Conservation (phyloP, 2,797 vertebrate species). For the Gallinago stenura region DNA sequence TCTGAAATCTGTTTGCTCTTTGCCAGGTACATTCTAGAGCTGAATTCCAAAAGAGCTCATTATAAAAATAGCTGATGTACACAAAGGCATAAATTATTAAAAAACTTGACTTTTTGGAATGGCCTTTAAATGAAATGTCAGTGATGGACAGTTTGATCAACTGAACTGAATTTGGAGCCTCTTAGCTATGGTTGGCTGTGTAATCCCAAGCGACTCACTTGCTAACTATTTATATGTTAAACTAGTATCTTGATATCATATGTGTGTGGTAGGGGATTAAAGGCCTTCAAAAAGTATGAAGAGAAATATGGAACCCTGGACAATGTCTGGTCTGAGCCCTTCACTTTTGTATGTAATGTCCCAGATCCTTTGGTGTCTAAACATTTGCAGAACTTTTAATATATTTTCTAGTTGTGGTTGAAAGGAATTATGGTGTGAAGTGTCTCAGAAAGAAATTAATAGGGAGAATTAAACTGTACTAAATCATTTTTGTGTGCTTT, state of each 20-base stretch:
- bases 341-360: background rate
- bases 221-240: background rate
- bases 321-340: conserved; percentile 80
- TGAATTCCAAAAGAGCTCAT: background rate
- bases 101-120: background rate
- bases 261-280: background rate
- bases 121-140: background rate
- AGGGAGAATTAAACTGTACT: background rate
- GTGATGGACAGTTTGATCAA: background rate
- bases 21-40: background rate
- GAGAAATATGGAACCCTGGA: conserved; percentile 85
- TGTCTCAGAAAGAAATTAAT: background rate
- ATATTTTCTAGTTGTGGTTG: background rate
- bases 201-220: background rate
- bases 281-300: conserved; percentile 72
- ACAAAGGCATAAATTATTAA: background rate
- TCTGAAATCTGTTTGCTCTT: background rate
- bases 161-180: background rate
- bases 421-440: background rate
- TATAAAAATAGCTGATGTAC: background rate
- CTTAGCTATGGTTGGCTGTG: background rate
- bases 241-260: background rate
- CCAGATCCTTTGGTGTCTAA: background rate
- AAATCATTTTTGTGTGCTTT: background rate
- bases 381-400: background rate